Conservation (phyloP, 2,113 vertebrate genomes). For the Natator depressus region DNA sequence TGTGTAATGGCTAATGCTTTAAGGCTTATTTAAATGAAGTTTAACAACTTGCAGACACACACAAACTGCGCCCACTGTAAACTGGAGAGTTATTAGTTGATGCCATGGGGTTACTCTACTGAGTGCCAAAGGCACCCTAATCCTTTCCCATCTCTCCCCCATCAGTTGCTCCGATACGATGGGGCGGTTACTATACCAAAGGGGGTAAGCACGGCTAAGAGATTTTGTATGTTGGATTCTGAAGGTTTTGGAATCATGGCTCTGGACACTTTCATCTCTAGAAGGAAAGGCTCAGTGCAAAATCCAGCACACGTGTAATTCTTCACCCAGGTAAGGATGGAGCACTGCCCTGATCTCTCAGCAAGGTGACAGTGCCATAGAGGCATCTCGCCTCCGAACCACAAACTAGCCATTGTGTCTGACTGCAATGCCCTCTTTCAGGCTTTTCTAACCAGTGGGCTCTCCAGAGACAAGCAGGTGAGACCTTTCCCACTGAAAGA, state of each 20-base stretch:
- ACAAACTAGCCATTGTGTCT: fast-evolving
- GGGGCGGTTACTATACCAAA: not conserved
- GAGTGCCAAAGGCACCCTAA: not conserved
- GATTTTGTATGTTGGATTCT: not conserved
- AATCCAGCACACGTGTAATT: not conserved
- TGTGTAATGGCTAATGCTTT: not conserved
- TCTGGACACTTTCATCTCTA: not conserved
- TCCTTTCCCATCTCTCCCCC: not conserved
- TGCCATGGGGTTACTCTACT: fast-evolving
- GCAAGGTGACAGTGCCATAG: not conserved
- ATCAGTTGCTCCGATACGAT: not conserved
- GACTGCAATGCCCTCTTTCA: not conserved
- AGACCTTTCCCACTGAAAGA: not conserved
- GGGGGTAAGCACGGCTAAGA: too few species aligned
- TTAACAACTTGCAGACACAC: not conserved
- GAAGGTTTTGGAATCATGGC: not conserved
- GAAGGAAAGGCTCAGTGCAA: fast-evolving
- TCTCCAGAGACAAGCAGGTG: fast-evolving
- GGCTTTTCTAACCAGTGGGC: not conserved
- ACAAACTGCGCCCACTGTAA: fast-evolving
- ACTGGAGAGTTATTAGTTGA: not conserved
- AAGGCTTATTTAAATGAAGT: fast-evolving
- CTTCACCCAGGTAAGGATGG: not conserved
- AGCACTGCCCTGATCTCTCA: fast-evolving
- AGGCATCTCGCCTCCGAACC: not conserved